A percentile compares a stretch with the other conserved stretches of the same genome.
Evolutionary conservation across 2,797 vertebrate genomes (phyloP).

Genomic region (Phyllotis vaccarum): DNA sequence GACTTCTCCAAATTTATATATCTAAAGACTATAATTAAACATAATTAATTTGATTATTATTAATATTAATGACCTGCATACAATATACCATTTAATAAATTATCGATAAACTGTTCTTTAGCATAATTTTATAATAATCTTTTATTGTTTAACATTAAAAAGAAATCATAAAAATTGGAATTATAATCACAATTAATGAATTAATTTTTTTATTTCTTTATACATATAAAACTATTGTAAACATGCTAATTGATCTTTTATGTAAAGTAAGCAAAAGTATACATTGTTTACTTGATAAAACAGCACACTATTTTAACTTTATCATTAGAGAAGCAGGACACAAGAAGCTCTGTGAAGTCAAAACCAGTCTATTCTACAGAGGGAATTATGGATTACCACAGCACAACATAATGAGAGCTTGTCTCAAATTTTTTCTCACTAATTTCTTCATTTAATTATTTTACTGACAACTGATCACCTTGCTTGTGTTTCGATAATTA

Average conservation of each 20-base stretch:
- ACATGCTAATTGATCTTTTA: background rate
- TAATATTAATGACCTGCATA: background rate
- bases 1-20: background rate
- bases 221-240: background rate
- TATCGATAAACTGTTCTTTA: background rate
- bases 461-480: background rate
- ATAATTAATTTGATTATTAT: background rate
- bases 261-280: background rate
- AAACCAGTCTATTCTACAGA: background rate
- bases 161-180: background rate
- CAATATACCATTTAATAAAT: background rate
- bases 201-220: background rate
- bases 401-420: too few relatives aligned
- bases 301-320: background rate
- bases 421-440: background rate
- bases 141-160: background rate
- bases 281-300: too few relatives aligned
- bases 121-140: background rate
- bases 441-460: slow-evolving; percentile 3
- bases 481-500: background rate
- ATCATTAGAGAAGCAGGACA: background rate
- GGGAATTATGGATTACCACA: too few relatives aligned
- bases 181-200: background rate
- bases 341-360: background rate
- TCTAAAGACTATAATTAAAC: background rate